Conservation (phyloP, 2,797 vertebrate genomes). For the Pteropus rufus region DNA sequence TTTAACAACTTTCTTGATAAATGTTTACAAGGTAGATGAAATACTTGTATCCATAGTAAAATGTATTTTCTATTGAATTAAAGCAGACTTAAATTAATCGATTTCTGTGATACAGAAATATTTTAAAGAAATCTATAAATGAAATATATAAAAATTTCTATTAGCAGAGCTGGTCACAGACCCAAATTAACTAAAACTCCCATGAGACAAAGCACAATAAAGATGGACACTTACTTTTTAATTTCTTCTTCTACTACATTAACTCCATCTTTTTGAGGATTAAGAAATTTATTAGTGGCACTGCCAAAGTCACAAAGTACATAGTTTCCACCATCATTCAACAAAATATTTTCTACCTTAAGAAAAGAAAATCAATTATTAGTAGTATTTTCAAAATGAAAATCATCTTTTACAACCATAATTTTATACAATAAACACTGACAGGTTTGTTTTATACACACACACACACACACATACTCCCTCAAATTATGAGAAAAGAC, state of each 20-base stretch:
- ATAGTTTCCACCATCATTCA: conserved; percentile 95
- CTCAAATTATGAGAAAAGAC: not conserved
- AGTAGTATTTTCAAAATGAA: conserved; percentile 38
- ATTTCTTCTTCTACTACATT: conserved; percentile 98
- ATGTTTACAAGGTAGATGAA: not conserved
- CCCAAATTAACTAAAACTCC: conserved; percentile 19
- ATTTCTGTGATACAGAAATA: not conserved
- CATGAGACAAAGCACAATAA: conserved; percentile 27
- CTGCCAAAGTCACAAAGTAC: conserved; percentile 99
- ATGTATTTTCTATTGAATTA: not conserved
- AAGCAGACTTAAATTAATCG: not conserved
- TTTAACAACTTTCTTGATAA: conserved; percentile 36
- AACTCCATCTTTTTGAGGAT: conserved; percentile 95
- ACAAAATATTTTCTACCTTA: conserved; percentile 97
- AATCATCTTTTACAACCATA: not conserved
- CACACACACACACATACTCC: too few relatives aligned
- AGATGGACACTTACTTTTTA: conserved; percentile 90
- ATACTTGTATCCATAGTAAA: not conserved
- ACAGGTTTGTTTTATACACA: not conserved
- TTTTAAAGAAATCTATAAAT: conserved; percentile 24
- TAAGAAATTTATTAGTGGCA: conserved; percentile 93
- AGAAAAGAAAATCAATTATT: conserved; percentile 65
- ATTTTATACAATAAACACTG: not conserved
- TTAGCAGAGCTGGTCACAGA: not conserved
- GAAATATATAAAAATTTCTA: not conserved